Base-by-base conservation (phyloP, 2,797 vertebrate genomes). In the Denticeps clupeoides region DNA sequence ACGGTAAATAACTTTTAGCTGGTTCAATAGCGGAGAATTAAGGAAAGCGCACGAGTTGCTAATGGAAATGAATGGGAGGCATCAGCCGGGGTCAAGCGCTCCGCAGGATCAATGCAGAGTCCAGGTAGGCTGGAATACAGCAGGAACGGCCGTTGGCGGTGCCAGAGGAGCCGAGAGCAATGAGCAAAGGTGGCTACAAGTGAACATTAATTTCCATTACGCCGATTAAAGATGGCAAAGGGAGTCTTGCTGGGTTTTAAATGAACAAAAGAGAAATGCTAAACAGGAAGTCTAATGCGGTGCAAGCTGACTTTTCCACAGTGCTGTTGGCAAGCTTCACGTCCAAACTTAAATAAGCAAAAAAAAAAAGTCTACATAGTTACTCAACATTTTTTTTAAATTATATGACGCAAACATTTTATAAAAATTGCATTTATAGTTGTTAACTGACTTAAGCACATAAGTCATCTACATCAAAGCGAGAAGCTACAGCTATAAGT, bases 41-140 rank as follows among this genome's bases (percentile, higher is more conserved):
- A 73, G 72, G 73, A 56, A 66, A 65, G 75, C 69, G 67, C 68
- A 69, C 71, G 63, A 76, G 72, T 62, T 63, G 47, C 71, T 85
- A 84, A 83, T 85, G 75, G 74, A 79, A 80, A 83, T 83, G 78
- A 81, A 85, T 84, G 80, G 79, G 74, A 75, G 75, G 72, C 73
- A 76, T 73, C 63, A 70, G 62, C 59, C 65, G 57, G 73, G 82
- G 80, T 83, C 79, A 83, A 67, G 78, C 70, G 68, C 59, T 63
- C 74, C 75, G 70, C 73, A 68, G 64, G 75, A 83, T 82, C 81
- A 78, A 81, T 82, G 78, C 66, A 62, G 64, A 64, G 68, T 75
- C 76, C 76, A 80, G 79, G 74, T 79, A 73, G 65, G 78, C 64
- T 71, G 59, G 47, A 50, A 42, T 27, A 55, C 37, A 43, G 55